These are phyloP conservation scores for Centropus bengalensis DNA, from an alignment of 2,113 vertebrate species.

Conservation along the genomic window DNA sequence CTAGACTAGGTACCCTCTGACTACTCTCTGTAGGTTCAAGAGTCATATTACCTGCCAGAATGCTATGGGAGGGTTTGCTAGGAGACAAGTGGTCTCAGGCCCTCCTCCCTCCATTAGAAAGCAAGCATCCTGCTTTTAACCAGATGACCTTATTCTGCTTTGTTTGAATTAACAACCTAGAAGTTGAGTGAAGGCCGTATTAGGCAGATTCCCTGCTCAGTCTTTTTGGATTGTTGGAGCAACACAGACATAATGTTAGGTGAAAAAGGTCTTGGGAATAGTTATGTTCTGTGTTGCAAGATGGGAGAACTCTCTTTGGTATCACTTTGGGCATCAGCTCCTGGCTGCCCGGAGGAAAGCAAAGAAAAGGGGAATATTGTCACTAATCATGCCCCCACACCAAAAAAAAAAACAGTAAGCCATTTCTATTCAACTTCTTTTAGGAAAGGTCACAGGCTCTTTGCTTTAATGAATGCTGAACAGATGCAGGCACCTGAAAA, in stretches of 20 bases:
- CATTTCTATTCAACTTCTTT: not conserved
- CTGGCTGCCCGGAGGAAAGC: not conserved
- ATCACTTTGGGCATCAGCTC: not conserved
- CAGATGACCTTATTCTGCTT: not conserved
- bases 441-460: not conserved
- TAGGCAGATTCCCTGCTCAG: not conserved
- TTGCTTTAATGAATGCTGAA: not conserved
- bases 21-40: not conserved
- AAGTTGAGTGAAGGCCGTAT: not conserved
- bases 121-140: not conserved
- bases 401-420: not conserved
- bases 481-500: not conserved
- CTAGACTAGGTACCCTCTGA: not conserved
- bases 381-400: not conserved
- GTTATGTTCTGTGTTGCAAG: fast-evolving
- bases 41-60: not conserved
- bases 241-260: not conserved
- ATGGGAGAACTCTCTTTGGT: not conserved
- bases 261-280: not conserved
- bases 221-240: not conserved
- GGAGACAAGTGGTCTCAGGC: not conserved
- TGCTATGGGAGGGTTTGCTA: not conserved
- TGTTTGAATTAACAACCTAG: not conserved
- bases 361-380: not conserved
- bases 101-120: not conserved